Evolutionary conservation across 2,113 vertebrate species (phyloP).

Genomic region (Tetrao urogallus): DNA sequence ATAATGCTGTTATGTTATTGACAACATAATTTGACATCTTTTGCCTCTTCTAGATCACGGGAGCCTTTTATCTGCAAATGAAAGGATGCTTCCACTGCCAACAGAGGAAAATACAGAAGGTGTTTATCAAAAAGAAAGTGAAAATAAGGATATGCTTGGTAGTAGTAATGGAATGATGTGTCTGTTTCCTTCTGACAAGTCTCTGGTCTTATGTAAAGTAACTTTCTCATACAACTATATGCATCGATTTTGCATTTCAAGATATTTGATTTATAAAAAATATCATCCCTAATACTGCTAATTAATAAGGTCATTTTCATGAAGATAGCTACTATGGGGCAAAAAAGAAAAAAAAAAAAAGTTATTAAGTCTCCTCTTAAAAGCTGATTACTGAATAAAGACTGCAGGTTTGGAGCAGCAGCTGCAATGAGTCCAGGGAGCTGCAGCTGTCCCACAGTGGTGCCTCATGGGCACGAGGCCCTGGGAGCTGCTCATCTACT

Average conservation of each 20-base stretch:
- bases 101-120: background rate
- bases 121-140: background rate
- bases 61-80: background rate
- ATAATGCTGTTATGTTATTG: background rate
- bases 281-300: background rate
- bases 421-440: too few relatives aligned
- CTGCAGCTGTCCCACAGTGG: too few relatives aligned
- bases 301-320: background rate
- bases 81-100: background rate
- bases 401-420: too few relatives aligned
- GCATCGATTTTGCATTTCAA: background rate
- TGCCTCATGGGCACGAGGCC: too few relatives aligned
- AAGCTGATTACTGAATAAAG: background rate
- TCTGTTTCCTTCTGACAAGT: background rate
- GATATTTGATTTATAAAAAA: fast-evolving
- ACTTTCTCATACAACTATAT: background rate
- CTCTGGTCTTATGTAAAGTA: background rate
- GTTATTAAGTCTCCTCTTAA: fast-evolving
- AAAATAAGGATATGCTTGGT: background rate
- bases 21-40: background rate
- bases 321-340: fast-evolving
- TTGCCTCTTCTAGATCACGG: background rate
- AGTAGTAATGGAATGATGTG: background rate
- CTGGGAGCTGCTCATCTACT: background rate
- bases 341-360: background rate